These are phyloP conservation scores for Apis florea DNA, from an alignment of 1,140 invertebrate species.

Conservation along the genomic window DNA sequence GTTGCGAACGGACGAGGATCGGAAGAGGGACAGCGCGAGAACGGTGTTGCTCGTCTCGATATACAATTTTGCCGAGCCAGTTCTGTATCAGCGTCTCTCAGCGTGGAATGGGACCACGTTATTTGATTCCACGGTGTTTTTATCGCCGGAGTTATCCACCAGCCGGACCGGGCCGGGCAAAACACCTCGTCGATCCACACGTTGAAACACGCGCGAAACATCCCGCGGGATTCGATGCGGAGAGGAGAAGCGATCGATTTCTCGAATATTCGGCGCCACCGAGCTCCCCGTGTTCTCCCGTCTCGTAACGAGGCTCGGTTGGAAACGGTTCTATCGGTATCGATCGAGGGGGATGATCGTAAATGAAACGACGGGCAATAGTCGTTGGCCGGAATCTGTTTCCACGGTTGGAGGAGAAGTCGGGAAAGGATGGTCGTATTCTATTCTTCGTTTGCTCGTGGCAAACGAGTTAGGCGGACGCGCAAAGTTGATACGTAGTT, in stretches of 20 bases:
- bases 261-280: too few relatives aligned
- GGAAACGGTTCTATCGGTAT: too few relatives aligned
- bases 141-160: too few relatives aligned
- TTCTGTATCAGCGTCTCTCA: background rate
- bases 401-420: background rate
- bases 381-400: too few relatives aligned
- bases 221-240: background rate
- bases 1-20: background rate
- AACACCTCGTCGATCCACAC: background rate
- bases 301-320: too few relatives aligned
- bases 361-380: too few relatives aligned
- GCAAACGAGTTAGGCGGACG: constrained; percentile 7
- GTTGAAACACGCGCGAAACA: background rate
- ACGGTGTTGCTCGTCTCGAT: background rate
- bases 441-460: background rate
- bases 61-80: background rate
- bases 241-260: background rate
- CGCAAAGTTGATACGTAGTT: constrained; percentile 7
- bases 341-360: too few relatives aligned
- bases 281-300: background rate
- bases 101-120: background rate
- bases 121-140: background rate
- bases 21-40: background rate
- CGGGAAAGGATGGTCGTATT: background rate
- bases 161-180: too few relatives aligned